Evolutionary conservation across 2,797 vertebrate species (phyloP).

Genomic region (Hoplostethus atlanticus): DNA sequence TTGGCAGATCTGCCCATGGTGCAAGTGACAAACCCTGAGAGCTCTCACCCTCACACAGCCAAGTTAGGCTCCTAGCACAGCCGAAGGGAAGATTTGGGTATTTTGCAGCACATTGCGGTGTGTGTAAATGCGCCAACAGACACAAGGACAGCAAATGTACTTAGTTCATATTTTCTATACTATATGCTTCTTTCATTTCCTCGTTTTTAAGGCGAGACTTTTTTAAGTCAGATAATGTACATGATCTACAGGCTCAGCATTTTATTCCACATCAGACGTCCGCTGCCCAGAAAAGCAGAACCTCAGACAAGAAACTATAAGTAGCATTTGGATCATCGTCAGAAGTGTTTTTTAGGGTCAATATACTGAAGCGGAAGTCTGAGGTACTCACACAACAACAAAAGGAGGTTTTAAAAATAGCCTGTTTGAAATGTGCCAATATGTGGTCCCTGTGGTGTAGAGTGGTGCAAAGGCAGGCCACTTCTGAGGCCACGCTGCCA

Average conservation of each 20-base stretch:
- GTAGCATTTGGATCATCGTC: slow-evolving; percentile 69
- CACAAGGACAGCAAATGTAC: slow-evolving; percentile 55
- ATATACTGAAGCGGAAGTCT: slow-evolving; percentile 78
- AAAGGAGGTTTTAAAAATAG: slow-evolving; percentile 79
- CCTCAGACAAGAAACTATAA: slow-evolving; percentile 68
- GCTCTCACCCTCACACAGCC: neutral
- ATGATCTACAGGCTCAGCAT: slow-evolving; percentile 57
- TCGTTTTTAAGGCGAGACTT: slow-evolving; percentile 30
- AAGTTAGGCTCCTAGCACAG: neutral
- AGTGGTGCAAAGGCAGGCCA: slow-evolving; percentile 77
- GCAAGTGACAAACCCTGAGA: slow-evolving; percentile 15
- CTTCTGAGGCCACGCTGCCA: slow-evolving; percentile 78
- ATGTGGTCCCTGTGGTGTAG: slow-evolving; percentile 82
- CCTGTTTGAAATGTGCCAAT: slow-evolving; percentile 81
- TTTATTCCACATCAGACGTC: slow-evolving; percentile 72
- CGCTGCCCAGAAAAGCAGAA: slow-evolving; percentile 73
- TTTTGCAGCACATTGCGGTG: neutral
- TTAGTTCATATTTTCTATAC: slow-evolving; percentile 63
- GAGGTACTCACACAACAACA: slow-evolving; percentile 80
- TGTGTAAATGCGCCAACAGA: slow-evolving; percentile 26
- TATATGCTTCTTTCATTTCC: slow-evolving; percentile 54
- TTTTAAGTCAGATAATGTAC: slow-evolving; percentile 62
- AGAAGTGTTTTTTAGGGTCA: slow-evolving; percentile 80
- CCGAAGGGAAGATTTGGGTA: neutral
- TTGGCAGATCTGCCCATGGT: neutral